These are phyloP conservation scores for Gerris buenoi DNA, from an alignment of 1,140 invertebrate genomes.

Conservation along the genomic window DNA sequence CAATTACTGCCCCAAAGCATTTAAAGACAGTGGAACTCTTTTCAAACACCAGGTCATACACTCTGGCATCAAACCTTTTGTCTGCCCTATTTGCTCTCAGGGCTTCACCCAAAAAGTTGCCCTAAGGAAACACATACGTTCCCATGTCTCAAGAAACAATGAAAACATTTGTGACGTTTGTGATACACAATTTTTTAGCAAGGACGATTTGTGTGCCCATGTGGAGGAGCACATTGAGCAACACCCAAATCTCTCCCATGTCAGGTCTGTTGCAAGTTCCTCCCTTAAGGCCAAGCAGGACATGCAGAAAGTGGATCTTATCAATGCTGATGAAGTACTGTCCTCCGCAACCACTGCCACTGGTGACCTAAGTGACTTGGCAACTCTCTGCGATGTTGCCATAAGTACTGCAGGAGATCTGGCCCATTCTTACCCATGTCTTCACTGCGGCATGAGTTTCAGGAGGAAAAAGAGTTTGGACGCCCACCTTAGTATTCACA, in stretches of 20 bases:
- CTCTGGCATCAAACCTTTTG: slow-evolving; percentile 26
- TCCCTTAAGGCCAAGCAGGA: slow-evolving; percentile 11
- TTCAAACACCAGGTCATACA: slow-evolving; percentile 36
- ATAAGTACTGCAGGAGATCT: slow-evolving; percentile 17
- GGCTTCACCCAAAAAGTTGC: slow-evolving; percentile 22
- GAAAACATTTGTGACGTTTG: slow-evolving; percentile 18
- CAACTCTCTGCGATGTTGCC: slow-evolving; percentile 20
- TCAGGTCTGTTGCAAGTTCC: slow-evolving; percentile 15
- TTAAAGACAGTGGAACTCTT: slow-evolving; percentile 36
- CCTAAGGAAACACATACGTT: slow-evolving; percentile 29
- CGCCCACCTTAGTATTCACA: slow-evolving; percentile 14
- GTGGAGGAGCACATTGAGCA: slow-evolving; percentile 18
- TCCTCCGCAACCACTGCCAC: slow-evolving; percentile 2
- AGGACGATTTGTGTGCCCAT: slow-evolving; percentile 16
- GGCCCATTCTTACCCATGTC: slow-evolving; percentile 15
- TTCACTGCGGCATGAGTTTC: slow-evolving; percentile 18
- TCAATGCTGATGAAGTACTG: neutral
- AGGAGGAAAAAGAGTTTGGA: slow-evolving; percentile 15
- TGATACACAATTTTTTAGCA: slow-evolving; percentile 11
- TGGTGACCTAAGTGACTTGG: slow-evolving; percentile 18
- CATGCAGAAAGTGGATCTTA: neutral
- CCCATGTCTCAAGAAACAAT: slow-evolving; percentile 23
- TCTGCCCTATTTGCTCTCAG: slow-evolving; percentile 27
- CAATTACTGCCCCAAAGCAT: slow-evolving; percentile 51
- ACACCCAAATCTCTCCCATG: slow-evolving; percentile 14